Evolutionary conservation across 2,797 vertebrate species (phyloP).

Genomic region (Coilia nasus): DNA sequence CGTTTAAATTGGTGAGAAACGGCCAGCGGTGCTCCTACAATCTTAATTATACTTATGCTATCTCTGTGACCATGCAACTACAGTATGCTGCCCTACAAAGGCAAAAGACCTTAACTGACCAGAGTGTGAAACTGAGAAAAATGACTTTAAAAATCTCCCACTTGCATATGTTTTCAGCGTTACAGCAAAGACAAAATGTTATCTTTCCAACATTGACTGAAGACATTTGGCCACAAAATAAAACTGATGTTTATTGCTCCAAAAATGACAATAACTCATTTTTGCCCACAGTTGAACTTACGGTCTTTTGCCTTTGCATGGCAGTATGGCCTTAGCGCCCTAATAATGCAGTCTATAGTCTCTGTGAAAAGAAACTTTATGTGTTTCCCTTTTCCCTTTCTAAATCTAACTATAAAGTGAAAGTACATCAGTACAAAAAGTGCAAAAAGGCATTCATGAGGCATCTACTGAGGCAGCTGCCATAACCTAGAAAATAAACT

Average conservation of each 20-base stretch:
- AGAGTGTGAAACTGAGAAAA: no score
- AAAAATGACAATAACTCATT: no score
- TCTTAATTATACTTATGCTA: not conserved
- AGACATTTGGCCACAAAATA: no score
- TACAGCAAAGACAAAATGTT: no score
- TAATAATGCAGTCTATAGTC: not conserved
- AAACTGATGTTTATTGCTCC: no score
- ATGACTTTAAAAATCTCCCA: no score
- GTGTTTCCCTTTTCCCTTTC: not conserved
- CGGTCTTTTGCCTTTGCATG: no score
- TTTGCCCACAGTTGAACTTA: no score
- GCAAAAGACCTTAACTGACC: no score
- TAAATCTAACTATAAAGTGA: constrained; percentile 55
- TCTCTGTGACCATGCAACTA: not conserved
- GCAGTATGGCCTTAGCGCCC: not conserved
- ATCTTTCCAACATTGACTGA: no score
- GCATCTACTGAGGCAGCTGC: constrained; percentile 67
- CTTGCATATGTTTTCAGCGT: no score
- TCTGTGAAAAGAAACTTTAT: not conserved
- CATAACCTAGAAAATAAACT: constrained; percentile 54
- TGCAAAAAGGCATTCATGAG: constrained; percentile 73
- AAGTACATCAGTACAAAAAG: constrained; percentile 73
- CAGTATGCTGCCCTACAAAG: no score
- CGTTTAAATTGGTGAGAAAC: not conserved
- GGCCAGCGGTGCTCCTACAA: not conserved